Conservation (phyloP, 1,140 invertebrate species). For the Ridgeia piscesae region DNA sequence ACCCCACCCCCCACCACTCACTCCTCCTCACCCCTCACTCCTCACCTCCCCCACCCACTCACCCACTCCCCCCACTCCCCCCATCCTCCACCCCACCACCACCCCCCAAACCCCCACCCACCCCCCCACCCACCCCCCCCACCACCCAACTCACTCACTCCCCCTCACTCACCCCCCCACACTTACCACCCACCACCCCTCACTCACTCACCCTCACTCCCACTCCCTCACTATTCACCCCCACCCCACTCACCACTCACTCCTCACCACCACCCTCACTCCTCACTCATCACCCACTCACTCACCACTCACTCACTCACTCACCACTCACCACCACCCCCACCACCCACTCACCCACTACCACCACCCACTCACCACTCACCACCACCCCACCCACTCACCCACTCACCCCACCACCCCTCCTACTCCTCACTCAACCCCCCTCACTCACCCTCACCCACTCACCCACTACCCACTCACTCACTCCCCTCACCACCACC, state of each 20-base stretch:
- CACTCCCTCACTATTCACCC: too few species aligned
- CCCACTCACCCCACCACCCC: too few species aligned
- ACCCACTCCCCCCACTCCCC: too few species aligned
- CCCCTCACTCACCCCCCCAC: not conserved
- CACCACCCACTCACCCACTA: too few species aligned
- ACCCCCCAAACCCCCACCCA: too few species aligned
- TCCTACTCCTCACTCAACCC: not conserved
- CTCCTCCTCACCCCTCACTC: not conserved
- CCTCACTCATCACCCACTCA: conserved; percentile 20
- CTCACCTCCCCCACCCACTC: not conserved
- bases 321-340: too few species aligned
- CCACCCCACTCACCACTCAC: not conserved
- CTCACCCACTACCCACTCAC: not conserved
- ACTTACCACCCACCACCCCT: not conserved
- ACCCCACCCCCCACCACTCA: conserved; percentile 9
- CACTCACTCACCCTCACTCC: not conserved
- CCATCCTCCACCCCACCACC: too few species aligned
- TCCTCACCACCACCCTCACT: not conserved
- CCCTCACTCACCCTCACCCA: not conserved
- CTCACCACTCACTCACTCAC: conserved; percentile 24
- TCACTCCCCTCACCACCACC: too few species aligned
- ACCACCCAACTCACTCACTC: too few species aligned
- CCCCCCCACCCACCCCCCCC: too few species aligned
- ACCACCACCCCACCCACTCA: too few species aligned
- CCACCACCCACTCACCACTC: too few species aligned